Percentiles rank a stretch among this genome's conserved stretches.
These are phyloP conservation scores for Maconellicoccus hirsutus DNA, from an alignment of 1,140 invertebrate species.

Conservation along the genomic window DNA sequence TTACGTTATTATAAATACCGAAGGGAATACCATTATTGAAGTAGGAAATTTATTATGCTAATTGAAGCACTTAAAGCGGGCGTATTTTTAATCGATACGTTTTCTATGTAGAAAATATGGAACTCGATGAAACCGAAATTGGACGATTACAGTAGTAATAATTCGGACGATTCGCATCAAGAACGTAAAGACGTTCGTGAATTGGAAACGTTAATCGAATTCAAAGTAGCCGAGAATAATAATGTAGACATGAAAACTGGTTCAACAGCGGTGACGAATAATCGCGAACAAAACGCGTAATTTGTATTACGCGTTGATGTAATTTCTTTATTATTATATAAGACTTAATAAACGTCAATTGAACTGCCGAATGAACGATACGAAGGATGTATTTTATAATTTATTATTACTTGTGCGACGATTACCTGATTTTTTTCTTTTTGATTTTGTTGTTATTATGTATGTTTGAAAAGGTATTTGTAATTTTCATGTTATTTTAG, in stretches of 20 bases:
- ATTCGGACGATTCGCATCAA: slow-evolving; percentile 23
- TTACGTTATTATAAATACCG: slow-evolving; percentile 52
- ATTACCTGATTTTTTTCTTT: no score
- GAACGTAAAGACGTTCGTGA: slow-evolving; percentile 28
- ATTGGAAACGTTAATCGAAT: slow-evolving; percentile 28
- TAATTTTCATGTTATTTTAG: no score
- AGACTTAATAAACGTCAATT: no score
- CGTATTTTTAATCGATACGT: background rate
- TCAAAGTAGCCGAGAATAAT: slow-evolving; percentile 24
- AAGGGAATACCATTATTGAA: slow-evolving; percentile 56
- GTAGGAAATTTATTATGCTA: slow-evolving; percentile 40
- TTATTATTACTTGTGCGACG: no score
- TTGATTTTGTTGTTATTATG: no score
- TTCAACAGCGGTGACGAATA: background rate
- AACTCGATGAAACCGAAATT: slow-evolving; percentile 27
- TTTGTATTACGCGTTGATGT: no score
- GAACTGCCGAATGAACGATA: no score
- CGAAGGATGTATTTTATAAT: no score
- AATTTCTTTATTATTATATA: no score
- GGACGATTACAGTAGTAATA: slow-evolving; percentile 20
- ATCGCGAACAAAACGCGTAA: background rate
- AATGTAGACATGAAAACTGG: background rate
- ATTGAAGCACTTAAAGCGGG: slow-evolving; percentile 1
- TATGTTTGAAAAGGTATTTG: no score
- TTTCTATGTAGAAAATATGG: slow-evolving; percentile 28